phyloP scores from a whole-genome alignment of 2,113 vertebrate genomes.

The Aphelocoma coerulescens region DNA sequence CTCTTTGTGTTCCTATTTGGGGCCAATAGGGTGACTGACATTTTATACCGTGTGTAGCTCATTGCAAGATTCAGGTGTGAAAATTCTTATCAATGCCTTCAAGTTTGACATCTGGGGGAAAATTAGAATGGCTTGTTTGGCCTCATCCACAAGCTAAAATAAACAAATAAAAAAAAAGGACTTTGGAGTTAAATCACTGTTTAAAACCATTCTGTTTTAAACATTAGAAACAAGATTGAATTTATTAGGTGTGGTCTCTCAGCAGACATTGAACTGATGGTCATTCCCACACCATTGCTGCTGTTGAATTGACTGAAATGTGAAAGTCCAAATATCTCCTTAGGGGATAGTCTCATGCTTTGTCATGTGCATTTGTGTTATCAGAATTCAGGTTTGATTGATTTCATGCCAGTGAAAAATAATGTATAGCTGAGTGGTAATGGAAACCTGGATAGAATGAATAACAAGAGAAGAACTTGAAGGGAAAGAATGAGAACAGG shows the following conservation, averaged over 20 bases:
- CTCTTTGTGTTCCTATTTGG: neutral
- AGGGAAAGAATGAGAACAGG: neutral
- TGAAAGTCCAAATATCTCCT: neutral
- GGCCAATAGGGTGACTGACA: neutral
- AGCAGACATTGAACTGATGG: neutral
- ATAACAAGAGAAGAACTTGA: neutral
- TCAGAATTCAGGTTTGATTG: neutral
- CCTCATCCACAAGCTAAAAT: neutral
- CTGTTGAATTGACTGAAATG: neutral
- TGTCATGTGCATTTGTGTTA: neutral
- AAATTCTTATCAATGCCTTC: neutral
- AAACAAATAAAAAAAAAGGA: neutral
- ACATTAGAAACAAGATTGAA: neutral
- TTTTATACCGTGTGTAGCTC: neutral
- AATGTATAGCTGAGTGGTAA: neutral
- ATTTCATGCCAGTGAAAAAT: constrained; percentile 18
- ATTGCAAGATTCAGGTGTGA: neutral
- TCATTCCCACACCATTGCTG: neutral
- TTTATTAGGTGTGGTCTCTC: neutral
- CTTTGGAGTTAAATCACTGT: neutral
- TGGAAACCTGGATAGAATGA: constrained; percentile 14
- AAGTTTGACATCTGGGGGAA: neutral
- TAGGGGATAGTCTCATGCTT: neutral
- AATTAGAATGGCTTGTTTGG: neutral
- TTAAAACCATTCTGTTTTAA: neutral